Evolutionary conservation across 2,113 vertebrate species (phyloP), one percentile per base, ranked within the genome.

Genomic region (Tychaedon coryphoeus): DNA sequence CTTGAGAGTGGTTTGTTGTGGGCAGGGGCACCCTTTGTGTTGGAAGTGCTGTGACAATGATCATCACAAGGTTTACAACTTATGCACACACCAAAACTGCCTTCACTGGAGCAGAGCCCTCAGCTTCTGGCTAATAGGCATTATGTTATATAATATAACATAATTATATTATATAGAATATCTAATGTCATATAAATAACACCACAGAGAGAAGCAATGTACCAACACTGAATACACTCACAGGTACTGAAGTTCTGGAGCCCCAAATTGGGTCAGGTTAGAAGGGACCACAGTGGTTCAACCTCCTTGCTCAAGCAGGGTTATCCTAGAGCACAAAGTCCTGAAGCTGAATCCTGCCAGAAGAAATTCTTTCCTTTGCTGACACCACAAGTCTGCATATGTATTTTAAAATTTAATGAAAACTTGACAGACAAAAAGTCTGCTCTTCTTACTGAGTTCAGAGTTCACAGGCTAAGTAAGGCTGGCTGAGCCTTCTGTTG

Each of bases 381-480:
- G 88, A 95, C 86, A 90, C 50, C 57, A 76, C 54, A 96, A 89
- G 73, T 42, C 24, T 62, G n/a, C 14, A 15, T 53, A 78, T 20
- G n/a, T 38, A 40, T 80, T 93, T 96, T 95, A 96, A 91, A 94
- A 81, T 91, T 96, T 95, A 93, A 97, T 95, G 86, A 93, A 66
- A 94, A 54, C 16, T 34, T 83, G 70, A 93, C 60, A 92, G 67
- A 42, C 2, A 3, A 65, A 61, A 29, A 47, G 26, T 48, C 72
- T 74, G 54, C 43, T 91, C 15, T 43, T 69, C 47, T 84, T 91
- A 66, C 11, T 71, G 54, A 60, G 84, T 34, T 92, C 60, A 83
- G 60, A 93, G 67, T 93, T 93, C 90, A 54, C 40, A 43, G 56
- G 82, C 31, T 93, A 82, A 69, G 34, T 53, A 60, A 77, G 33